phyloP scores from a whole-genome alignment of 64 coral and sea anemone genomes.

The Montipora cactus region DNA sequence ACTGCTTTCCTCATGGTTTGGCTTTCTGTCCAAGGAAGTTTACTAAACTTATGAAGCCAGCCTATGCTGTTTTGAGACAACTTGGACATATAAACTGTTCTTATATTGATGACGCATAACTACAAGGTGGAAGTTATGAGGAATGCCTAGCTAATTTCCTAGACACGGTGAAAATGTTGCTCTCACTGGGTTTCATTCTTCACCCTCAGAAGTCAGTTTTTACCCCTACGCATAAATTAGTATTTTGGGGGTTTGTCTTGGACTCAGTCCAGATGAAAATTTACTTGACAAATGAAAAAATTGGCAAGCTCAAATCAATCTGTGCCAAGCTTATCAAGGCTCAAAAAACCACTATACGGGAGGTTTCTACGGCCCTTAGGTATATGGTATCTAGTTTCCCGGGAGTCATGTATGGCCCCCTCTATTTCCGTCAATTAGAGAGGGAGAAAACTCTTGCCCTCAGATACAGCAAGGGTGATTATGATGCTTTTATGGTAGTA shows the following conservation, averaged over 20 bases:
- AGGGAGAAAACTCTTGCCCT: conserved; percentile 22
- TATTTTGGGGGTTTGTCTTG: not conserved
- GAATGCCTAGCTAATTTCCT: not conserved
- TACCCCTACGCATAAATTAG: not conserved
- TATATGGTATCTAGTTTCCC: conserved; percentile 45
- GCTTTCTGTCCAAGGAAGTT: conserved; percentile 21
- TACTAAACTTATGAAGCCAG: conserved; percentile 28
- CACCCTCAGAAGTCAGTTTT: conserved; percentile 12
- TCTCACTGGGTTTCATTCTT: not conserved
- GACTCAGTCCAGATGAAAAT: conserved; percentile 8
- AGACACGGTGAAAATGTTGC: not conserved
- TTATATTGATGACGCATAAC: too few relatives aligned
- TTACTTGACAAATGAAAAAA: conserved; percentile 1
- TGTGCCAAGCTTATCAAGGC: not conserved
- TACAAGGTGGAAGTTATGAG: too few relatives aligned
- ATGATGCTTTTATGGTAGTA: conserved; percentile 32
- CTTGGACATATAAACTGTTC: not conserved
- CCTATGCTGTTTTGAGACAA: conserved; percentile 29
- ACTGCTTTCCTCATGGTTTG: conserved; percentile 26
- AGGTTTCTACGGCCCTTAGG: conserved; percentile 27
- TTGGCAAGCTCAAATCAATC: not conserved
- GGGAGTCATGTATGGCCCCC: conserved; percentile 36
- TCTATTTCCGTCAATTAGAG: not conserved
- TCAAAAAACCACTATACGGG: not conserved
- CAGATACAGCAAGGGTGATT: conserved; percentile 34